These are phyloP conservation scores for Lepidurus couesii DNA, from an alignment of 1,140 invertebrate genomes.

Conservation along the genomic window DNA sequence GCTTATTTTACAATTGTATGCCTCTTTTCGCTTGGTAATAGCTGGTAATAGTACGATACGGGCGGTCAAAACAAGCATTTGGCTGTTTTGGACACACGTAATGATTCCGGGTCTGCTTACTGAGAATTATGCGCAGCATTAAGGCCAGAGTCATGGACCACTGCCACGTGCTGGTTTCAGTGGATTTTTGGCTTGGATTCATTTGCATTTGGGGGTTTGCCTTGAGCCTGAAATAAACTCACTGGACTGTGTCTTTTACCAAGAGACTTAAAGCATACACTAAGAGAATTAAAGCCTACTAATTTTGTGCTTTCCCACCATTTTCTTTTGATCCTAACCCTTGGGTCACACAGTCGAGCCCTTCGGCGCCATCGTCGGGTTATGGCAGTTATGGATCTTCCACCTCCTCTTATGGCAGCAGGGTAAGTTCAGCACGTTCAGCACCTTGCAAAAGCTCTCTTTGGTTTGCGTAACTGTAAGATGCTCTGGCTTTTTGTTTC, in stretches of 20 bases:
- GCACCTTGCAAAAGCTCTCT: not conserved
- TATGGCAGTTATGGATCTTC: not conserved
- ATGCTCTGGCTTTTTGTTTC: not conserved
- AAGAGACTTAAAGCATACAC: not conserved
- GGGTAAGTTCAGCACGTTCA: not conserved
- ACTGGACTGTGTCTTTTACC: not conserved
- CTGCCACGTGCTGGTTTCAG: constrained; percentile 4
- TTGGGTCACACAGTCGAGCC: not conserved
- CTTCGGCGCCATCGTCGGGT: not conserved
- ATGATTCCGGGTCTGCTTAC: not conserved
- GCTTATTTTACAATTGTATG: not conserved
- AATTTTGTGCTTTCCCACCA: not conserved
- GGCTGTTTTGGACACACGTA: not conserved
- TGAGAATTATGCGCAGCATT: not conserved
- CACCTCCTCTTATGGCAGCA: not conserved
- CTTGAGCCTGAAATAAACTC: not conserved
- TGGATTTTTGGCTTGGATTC: not conserved
- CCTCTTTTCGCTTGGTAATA: not conserved
- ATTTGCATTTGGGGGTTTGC: not conserved
- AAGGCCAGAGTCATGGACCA: constrained; percentile 9
- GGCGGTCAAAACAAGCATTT: not conserved
- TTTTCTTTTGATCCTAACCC: not conserved
- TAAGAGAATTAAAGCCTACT: not conserved
- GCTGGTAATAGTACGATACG: not conserved
- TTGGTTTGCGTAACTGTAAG: not conserved